Evolutionary conservation across 2,888 invertebrate genomes (phyloP).

Genomic region (Leucoma salicis): DNA sequence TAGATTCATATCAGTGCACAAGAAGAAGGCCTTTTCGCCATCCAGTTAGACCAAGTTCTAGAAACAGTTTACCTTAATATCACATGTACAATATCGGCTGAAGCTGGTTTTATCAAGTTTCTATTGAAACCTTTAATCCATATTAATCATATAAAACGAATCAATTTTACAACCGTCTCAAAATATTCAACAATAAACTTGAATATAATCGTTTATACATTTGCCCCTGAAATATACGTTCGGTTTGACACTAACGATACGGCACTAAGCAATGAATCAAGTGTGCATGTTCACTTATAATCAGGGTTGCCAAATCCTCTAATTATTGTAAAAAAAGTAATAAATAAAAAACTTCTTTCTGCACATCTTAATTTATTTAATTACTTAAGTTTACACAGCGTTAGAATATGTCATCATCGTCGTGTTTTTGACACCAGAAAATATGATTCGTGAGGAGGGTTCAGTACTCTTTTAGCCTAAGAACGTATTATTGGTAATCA

Average conservation of each 20-base stretch:
- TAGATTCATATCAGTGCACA: no score
- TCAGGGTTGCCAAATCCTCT: not conserved
- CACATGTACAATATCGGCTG: no score
- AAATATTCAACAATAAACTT: constrained; percentile 24
- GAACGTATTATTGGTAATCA: no score
- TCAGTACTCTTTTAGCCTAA: no score
- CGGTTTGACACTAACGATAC: constrained; percentile 59
- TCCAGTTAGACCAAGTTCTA: no score
- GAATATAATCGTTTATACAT: constrained; percentile 30
- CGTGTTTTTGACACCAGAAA: no score
- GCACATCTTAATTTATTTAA: no score
- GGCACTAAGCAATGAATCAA: constrained; percentile 59
- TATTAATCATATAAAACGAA: not conserved
- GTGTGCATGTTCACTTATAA: constrained; percentile 26
- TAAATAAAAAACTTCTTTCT: not conserved
- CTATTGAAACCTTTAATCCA: not conserved
- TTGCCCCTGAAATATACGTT: constrained; percentile 47
- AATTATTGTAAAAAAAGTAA: not conserved
- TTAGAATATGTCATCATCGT: no score
- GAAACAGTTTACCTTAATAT: no score
- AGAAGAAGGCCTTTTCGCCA: no score
- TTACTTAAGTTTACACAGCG: no score
- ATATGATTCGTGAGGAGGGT: no score
- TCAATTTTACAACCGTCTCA: constrained; percentile 1
- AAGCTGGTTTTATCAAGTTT: not conserved